Conservation (phyloP, 1,140 invertebrate genomes). For the Procambarus clarkii region DNA sequence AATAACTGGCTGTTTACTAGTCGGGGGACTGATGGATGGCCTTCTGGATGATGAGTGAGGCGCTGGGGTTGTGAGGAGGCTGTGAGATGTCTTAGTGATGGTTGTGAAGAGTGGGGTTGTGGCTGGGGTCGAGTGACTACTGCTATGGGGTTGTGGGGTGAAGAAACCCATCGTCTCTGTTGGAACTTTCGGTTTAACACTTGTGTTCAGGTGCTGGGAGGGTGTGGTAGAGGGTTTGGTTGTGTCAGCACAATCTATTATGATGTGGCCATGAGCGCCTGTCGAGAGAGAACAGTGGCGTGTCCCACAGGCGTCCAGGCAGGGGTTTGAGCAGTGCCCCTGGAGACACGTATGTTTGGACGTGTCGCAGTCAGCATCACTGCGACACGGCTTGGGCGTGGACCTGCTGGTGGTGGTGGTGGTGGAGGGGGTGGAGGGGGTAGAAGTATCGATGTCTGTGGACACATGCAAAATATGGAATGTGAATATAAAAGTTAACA, state of each 20-base stretch:
- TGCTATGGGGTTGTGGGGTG: background rate
- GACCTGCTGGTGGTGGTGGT: constrained; percentile 53
- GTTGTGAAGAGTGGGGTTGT: background rate
- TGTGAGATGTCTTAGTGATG: background rate
- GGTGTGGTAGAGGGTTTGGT: constrained; percentile 51
- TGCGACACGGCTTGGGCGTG: constrained; percentile 64
- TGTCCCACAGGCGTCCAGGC: constrained; percentile 72
- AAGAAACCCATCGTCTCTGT: background rate
- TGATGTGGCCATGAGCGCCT: constrained; percentile 38
- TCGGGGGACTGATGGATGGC: background rate
- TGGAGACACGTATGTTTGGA: constrained; percentile 73
- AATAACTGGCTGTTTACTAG: constrained; percentile 5
- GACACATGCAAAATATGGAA: constrained; percentile 66
- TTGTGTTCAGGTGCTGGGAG: constrained; percentile 42
- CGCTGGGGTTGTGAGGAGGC: constrained; percentile 13
- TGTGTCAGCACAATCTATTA: constrained; percentile 55
- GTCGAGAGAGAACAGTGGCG: constrained; percentile 47
- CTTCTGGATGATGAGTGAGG: background rate
- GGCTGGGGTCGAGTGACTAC: background rate
- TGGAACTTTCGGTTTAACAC: constrained; percentile 39
- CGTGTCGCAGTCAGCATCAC: constrained; percentile 73
- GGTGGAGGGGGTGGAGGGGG: constrained; percentile 50
- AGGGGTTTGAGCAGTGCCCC: constrained; percentile 74
- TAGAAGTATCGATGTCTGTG: constrained; percentile 64
- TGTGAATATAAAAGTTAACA: constrained; percentile 37